Percentiles rank a stretch among this genome's conserved stretches.
Conservation (phyloP, 2,888 invertebrate species). For the Philhelius pedissequus region DNA sequence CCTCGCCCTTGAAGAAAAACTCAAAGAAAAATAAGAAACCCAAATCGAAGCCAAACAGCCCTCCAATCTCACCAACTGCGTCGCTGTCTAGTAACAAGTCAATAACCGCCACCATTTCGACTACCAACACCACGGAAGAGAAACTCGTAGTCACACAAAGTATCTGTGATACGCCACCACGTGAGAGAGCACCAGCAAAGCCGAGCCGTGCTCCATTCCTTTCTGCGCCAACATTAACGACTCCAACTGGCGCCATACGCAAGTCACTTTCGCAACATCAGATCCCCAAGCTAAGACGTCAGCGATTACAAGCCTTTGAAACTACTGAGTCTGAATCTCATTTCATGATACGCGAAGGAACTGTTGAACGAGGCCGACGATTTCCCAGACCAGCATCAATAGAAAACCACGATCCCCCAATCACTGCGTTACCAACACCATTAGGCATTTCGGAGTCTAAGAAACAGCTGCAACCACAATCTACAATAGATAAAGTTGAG, state of each 20-base stretch:
- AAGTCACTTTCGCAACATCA: slow-evolving; percentile 67
- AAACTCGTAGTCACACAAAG: slow-evolving; percentile 76
- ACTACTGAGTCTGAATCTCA: slow-evolving; percentile 70
- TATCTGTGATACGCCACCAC: slow-evolving; percentile 77
- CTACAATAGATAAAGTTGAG: slow-evolving; percentile 47
- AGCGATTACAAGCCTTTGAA: slow-evolving; percentile 56
- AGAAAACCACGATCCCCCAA: slow-evolving; percentile 31
- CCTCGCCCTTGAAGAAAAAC: slow-evolving; percentile 45
- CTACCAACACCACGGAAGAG: slow-evolving; percentile 71
- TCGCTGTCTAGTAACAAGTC: slow-evolving; percentile 38
- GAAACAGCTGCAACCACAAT: slow-evolving; percentile 17
- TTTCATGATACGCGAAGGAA: slow-evolving; percentile 72
- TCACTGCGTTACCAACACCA: slow-evolving; percentile 46
- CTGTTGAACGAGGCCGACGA: slow-evolving; percentile 75
- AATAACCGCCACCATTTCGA: slow-evolving; percentile 51
- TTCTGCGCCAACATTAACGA: slow-evolving; percentile 50
- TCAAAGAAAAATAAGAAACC: slow-evolving; percentile 69
- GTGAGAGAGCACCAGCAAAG: slow-evolving; percentile 76
- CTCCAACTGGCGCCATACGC: slow-evolving; percentile 70
- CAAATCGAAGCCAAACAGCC: slow-evolving; percentile 53
- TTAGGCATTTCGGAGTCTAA: slow-evolving; percentile 24
- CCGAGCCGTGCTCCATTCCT: slow-evolving; percentile 72
- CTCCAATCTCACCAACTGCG: slow-evolving; percentile 3
- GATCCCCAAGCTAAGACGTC: slow-evolving; percentile 51
- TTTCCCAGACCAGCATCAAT: slow-evolving; percentile 72